Evolutionary conservation across 2,113 vertebrate species (phyloP).

Genomic region (Grus americana): DNA sequence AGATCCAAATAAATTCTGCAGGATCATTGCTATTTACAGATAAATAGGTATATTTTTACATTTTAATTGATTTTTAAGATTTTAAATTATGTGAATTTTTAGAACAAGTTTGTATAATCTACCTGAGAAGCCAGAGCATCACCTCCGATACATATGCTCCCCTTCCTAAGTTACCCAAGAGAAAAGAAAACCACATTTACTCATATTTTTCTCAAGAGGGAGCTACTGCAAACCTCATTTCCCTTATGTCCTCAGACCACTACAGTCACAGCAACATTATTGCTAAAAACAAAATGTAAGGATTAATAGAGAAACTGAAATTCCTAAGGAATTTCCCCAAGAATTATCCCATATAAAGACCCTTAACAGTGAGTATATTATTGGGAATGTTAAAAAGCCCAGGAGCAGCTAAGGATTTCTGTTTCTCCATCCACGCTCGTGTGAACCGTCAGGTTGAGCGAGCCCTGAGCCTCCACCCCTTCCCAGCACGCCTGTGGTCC

Average conservation of each 20-base stretch:
- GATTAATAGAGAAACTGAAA: neutral
- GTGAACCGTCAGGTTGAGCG: accelerated
- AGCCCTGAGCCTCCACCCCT: neutral
- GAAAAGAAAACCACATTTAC: neutral
- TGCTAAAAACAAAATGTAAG: neutral
- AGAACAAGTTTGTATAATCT: slow-evolving; percentile 10
- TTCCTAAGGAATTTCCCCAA: neutral
- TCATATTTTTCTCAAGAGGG: neutral
- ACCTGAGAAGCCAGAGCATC: slow-evolving; percentile 6
- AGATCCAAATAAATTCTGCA: neutral
- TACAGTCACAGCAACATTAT: neutral
- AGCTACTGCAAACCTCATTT: neutral
- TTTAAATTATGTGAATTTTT: slow-evolving; percentile 35
- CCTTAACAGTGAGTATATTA: neutral
- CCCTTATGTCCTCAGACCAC: neutral
- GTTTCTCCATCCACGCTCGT: neutral
- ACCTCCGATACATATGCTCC: neutral
- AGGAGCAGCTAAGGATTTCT: neutral
- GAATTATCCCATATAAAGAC: neutral
- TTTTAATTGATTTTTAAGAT: slow-evolving; percentile 40
- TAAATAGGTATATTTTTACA: slow-evolving; percentile 31
- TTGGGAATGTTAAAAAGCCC: neutral
- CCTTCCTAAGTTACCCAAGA: neutral
- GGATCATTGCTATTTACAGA: neutral
- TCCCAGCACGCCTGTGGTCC: neutral